A percentile compares a stretch with the other conserved stretches of the same genome.
Conservation (phyloP, 2,797 vertebrate genomes). For the Knipowitschia caucasica region DNA sequence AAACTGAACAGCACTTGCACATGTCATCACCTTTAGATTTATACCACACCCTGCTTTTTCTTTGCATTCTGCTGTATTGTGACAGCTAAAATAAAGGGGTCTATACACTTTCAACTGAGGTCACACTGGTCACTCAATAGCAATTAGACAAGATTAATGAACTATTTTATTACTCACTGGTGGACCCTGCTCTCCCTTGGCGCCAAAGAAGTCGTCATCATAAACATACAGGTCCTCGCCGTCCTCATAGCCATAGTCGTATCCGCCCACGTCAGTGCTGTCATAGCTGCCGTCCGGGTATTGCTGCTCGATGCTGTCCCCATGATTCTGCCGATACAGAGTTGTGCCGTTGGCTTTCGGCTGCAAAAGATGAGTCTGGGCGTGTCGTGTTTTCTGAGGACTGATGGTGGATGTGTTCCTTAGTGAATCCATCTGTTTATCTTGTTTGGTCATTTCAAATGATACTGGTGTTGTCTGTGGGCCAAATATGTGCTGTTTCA, state of each 20-base stretch:
- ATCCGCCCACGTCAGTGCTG: slow-evolving; percentile 75
- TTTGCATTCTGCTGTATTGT: slow-evolving; percentile 22
- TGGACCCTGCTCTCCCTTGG: slow-evolving; percentile 92
- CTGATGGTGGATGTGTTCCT: slow-evolving; percentile 48
- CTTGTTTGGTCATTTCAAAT: slow-evolving; percentile 59
- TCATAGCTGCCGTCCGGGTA: slow-evolving; percentile 74
- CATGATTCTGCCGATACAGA: slow-evolving; percentile 76
- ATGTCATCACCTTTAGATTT: slow-evolving; percentile 60
- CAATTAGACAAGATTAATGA: slow-evolving; percentile 11
- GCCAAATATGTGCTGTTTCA: slow-evolving; percentile 46
- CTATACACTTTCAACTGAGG: neutral
- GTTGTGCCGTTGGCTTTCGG: slow-evolving; percentile 72
- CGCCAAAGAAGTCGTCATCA: slow-evolving; percentile 78
- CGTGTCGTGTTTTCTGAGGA: slow-evolving; percentile 28
- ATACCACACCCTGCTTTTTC: slow-evolving; percentile 36
- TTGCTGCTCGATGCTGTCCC: slow-evolving; percentile 70
- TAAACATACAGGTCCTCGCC: slow-evolving; percentile 82
- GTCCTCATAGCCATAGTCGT: slow-evolving; percentile 88
- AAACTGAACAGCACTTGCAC: slow-evolving; percentile 50
- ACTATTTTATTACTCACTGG: slow-evolving; percentile 81
- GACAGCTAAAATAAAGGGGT: slow-evolving; percentile 34
- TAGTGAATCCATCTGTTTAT: slow-evolving; percentile 61
- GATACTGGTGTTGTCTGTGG: slow-evolving; percentile 45
- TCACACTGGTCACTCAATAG: neutral
- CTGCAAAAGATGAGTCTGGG: slow-evolving; percentile 56